Evolutionary conservation across 2,113 vertebrate species (phyloP).

Genomic region (Hydropotes inermis): DNA sequence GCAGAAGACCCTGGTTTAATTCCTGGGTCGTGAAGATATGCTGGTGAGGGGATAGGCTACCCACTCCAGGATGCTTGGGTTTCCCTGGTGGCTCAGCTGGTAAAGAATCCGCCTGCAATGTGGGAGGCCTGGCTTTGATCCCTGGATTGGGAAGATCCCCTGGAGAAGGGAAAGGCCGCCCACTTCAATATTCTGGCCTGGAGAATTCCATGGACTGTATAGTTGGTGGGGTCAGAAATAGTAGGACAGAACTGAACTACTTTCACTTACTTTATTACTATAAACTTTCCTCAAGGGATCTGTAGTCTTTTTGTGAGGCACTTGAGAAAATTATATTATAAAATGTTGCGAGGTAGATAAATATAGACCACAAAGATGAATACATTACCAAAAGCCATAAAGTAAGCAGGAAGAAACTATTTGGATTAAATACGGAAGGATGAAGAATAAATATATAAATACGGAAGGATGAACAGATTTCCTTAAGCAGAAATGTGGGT

Average conservation of each 20-base stretch:
- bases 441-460: not conserved
- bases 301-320: not conserved
- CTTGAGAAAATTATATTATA: not conserved
- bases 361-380: not conserved
- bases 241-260: rapidly evolving
- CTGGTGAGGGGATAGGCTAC: no score
- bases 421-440: not conserved
- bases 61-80: no score
- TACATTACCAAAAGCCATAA: not conserved
- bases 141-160: no score
- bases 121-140: no score
- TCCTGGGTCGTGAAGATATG: no score
- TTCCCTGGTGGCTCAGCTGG: no score
- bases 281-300: not conserved
- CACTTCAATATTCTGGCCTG: not conserved
- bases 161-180: not conserved
- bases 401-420: not conserved
- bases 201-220: not conserved
- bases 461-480: not conserved
- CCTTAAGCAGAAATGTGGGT: not conserved
- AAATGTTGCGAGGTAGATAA: not conserved
- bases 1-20: no score
- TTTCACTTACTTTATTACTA: not conserved
- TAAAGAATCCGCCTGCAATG: no score
- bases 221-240: not conserved